Conservation (phyloP, 2,888 invertebrate genomes). For the Dorcus hopei region DNA sequence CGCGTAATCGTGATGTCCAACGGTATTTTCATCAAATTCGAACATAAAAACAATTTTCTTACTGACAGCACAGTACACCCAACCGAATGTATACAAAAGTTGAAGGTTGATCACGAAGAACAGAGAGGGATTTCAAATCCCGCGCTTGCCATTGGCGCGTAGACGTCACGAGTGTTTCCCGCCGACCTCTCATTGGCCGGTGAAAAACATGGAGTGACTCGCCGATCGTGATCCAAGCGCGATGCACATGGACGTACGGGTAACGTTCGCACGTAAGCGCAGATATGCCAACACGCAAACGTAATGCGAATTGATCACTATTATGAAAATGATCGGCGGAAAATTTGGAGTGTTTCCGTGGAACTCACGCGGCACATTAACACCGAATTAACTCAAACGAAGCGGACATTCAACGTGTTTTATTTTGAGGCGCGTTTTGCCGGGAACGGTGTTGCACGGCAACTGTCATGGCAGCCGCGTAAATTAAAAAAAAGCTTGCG, state of each 20-base stretch:
- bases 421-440: conserved; percentile 29
- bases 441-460: conserved; percentile 33
- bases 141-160: conserved; percentile 40
- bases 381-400: conserved; percentile 8
- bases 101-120: conserved; percentile 43
- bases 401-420: conserved; percentile 5
- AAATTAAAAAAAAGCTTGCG: conserved; percentile 29
- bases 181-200: conserved; percentile 43
- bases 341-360: conserved; percentile 29
- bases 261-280: conserved; percentile 29
- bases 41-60: conserved; percentile 54
- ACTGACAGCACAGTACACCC: conserved; percentile 50
- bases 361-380: conserved; percentile 16
- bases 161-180: conserved; percentile 47
- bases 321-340: conserved; percentile 27
- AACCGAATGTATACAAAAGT: conserved; percentile 51
- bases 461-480: conserved; percentile 42
- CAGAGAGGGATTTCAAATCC: conserved; percentile 51
- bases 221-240: conserved; percentile 21
- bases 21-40: conserved; percentile 68
- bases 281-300: conserved; percentile 34
- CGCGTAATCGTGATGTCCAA: conserved; percentile 65
- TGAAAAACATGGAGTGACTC: conserved; percentile 18
- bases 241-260: conserved; percentile 39
- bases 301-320: not conserved